phyloP scores from a whole-genome alignment of 1,140 invertebrate species.

The Maniola jurtina region DNA sequence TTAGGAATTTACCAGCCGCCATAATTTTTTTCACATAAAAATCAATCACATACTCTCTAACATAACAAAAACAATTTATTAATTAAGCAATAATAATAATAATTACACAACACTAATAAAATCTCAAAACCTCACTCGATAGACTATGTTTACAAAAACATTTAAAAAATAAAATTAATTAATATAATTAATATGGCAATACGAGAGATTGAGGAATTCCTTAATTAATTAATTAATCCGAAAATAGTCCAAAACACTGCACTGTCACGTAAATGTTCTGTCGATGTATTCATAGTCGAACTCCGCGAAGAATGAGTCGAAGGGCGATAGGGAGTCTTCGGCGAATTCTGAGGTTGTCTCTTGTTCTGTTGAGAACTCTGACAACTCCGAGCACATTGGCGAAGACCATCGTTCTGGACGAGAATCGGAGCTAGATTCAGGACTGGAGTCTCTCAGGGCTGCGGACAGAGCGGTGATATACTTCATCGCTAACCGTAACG shows the following conservation, averaged over 20 bases:
- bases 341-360: conserved; percentile 67
- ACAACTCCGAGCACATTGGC: conserved; percentile 66
- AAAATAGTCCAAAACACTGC: conserved; percentile 45
- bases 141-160: conserved; percentile 40
- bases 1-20: no score
- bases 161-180: conserved; percentile 53
- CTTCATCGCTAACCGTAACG: conserved; percentile 90
- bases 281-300: conserved; percentile 73
- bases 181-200: conserved; percentile 71
- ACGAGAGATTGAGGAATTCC: conserved; percentile 53
- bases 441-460: conserved; percentile 53
- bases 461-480: conserved; percentile 86
- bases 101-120: conserved; percentile 49
- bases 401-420: conserved; percentile 66
- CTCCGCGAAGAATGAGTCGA: conserved; percentile 75
- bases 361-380: conserved; percentile 65
- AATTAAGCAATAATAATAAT: conserved; percentile 44
- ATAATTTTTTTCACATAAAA: neutral
- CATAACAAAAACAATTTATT: conserved; percentile 70
- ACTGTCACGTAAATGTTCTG: conserved; percentile 73
- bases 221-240: conserved; percentile 28
- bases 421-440: conserved; percentile 36
- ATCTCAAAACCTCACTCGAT: conserved; percentile 60
- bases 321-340: conserved; percentile 73
- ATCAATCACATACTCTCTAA: neutral